A percentile compares a stretch with the other conserved stretches of the same genome.
Conservation (phyloP, 53 echinoderm and acorn worm genomes). For the Mesocentrotus franciscanus region DNA sequence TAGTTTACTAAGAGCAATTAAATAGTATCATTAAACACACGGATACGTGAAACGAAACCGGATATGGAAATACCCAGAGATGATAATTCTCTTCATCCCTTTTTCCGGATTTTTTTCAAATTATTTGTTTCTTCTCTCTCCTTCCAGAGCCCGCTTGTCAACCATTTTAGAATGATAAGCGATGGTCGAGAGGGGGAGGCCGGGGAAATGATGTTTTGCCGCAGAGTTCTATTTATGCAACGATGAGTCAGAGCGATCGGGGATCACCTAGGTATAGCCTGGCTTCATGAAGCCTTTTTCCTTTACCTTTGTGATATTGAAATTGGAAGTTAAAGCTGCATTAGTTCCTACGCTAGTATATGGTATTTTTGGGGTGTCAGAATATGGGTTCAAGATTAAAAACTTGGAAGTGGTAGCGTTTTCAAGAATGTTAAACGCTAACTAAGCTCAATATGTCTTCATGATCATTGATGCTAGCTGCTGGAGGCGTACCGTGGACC, state of each 20-base stretch:
- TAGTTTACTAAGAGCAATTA: neutral
- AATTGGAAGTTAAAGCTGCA: constrained; percentile 46
- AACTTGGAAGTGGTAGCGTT: too few species aligned
- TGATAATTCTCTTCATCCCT: neutral
- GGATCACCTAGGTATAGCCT: constrained; percentile 18
- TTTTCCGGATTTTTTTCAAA: neutral
- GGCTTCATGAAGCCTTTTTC: neutral
- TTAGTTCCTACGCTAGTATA: neutral
- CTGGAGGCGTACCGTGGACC: too few species aligned
- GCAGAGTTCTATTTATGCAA: constrained; percentile 28
- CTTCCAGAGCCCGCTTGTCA: neutral
- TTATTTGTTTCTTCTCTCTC: constrained; percentile 1
- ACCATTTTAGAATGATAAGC: constrained; percentile 9
- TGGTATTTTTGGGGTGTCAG: neutral
- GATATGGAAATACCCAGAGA: neutral
- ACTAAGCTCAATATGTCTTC: too few species aligned
- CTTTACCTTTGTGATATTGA: neutral
- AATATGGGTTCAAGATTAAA: neutral
- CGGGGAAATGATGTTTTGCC: neutral
- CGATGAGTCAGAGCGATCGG: neutral
- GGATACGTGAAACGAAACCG: constrained; percentile 3
- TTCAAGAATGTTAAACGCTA: too few species aligned
- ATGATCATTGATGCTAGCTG: too few species aligned
- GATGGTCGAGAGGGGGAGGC: neutral
- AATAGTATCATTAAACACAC: neutral